Conservation (phyloP, 2,113 vertebrate species). For the Lipotes vexillifer region DNA sequence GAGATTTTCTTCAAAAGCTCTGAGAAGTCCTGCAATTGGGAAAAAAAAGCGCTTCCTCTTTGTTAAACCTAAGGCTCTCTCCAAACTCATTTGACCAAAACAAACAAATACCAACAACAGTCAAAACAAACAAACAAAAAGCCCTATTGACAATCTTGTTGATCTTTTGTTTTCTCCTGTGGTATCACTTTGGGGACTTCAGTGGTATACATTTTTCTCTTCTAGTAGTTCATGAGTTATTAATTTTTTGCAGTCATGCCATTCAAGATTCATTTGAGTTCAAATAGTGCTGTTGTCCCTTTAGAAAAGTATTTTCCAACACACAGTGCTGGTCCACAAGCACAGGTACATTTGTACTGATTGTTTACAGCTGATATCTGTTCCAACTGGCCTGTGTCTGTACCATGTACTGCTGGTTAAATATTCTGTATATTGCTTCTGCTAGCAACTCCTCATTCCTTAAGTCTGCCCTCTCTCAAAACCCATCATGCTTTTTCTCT, state of each 20-base stretch:
- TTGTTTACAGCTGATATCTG: fast-evolving
- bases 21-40: neutral
- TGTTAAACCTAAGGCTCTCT: no score
- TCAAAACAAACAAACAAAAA: neutral
- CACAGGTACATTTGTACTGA: fast-evolving
- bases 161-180: neutral
- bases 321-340: fast-evolving
- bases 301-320: neutral
- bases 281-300: neutral
- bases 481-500: neutral
- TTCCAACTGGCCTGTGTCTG: fast-evolving
- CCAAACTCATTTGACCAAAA: neutral
- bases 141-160: neutral
- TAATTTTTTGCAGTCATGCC: neutral
- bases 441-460: neutral
- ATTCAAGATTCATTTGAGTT: neutral
- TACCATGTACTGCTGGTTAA: fast-evolving
- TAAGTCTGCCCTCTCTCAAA: no score
- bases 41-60: neutral
- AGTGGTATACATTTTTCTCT: neutral
- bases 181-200: neutral
- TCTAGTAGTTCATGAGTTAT: neutral
- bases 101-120: neutral
- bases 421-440: neutral
- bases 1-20: neutral